Conservation (phyloP, 2,888 invertebrate species). For the Oscheius sp. region DNA sequence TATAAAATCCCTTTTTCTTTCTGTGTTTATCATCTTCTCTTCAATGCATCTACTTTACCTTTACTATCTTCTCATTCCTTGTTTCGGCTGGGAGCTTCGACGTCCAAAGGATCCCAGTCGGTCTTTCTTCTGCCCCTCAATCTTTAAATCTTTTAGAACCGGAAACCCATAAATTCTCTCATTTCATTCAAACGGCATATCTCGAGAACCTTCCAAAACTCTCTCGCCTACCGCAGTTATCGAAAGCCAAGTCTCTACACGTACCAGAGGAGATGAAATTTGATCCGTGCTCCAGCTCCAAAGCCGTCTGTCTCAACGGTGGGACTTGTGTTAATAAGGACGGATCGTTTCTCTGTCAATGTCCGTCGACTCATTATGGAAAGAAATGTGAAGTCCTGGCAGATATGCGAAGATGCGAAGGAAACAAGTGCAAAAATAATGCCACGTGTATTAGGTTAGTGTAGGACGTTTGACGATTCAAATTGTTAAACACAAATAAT, state of each 20-base stretch:
- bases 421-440: conserved; percentile 39
- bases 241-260: conserved; percentile 24
- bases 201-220: conserved; percentile 1
- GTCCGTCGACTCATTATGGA: conserved; percentile 46
- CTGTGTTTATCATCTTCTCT: too few relatives aligned
- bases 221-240: conserved; percentile 18
- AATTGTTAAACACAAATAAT: background rate
- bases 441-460: conserved; percentile 46
- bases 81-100: background rate
- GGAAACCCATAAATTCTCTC: background rate
- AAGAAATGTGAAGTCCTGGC: conserved; percentile 48
- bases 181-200: background rate
- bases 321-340: conserved; percentile 37
- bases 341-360: conserved; percentile 47
- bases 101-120: background rate
- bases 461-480: background rate
- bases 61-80: background rate
- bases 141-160: conserved; percentile 4
- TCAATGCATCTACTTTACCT: too few relatives aligned
- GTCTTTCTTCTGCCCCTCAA: background rate
- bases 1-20: too few relatives aligned
- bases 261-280: conserved; percentile 27
- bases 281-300: conserved; percentile 43
- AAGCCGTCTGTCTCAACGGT: conserved; percentile 38
- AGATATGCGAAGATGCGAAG: conserved; percentile 41